Conservation (phyloP, 2,113 vertebrate genomes). For the Amazona guildingii region DNA sequence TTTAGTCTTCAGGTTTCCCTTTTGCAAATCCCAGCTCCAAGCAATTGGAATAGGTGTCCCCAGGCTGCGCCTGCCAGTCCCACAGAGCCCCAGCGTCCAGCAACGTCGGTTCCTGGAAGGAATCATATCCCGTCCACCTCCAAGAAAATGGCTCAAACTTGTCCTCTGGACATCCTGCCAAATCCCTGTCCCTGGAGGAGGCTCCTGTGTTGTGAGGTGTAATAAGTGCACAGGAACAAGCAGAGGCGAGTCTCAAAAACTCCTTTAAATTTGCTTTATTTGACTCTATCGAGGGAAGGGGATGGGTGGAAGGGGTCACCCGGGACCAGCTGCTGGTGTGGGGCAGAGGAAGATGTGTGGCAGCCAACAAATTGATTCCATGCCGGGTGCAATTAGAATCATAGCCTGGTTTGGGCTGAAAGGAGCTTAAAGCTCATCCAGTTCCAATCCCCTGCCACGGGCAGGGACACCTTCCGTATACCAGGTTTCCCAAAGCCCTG, state of each 20-base stretch:
- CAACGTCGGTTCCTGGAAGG: not conserved
- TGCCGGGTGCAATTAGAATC: not conserved
- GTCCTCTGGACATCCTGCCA: not conserved
- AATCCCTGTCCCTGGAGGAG: not conserved
- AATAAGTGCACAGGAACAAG: not conserved
- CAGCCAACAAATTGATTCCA: accelerated
- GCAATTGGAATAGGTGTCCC: not conserved
- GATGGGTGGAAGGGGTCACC: not conserved
- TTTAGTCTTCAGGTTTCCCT: not conserved
- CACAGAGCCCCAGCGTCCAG: not conserved
- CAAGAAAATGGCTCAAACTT: not conserved
- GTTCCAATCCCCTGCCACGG: not conserved
- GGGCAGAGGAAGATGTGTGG: not conserved
- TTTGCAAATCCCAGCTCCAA: not conserved
- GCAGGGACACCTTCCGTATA: not conserved
- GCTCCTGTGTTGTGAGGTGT: not conserved
- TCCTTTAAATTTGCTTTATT: not conserved
- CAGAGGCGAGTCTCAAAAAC: not conserved
- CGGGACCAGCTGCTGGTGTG: not conserved
- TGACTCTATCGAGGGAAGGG: not conserved
- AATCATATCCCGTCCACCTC: accelerated
- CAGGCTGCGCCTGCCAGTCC: not conserved
- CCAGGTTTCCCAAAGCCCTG: not conserved
- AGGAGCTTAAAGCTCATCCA: not conserved
- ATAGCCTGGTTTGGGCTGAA: not conserved